These are phyloP conservation scores for Rhyacophila evoluta DNA, from an alignment of 2,888 invertebrate species.

Conservation along the genomic window DNA sequence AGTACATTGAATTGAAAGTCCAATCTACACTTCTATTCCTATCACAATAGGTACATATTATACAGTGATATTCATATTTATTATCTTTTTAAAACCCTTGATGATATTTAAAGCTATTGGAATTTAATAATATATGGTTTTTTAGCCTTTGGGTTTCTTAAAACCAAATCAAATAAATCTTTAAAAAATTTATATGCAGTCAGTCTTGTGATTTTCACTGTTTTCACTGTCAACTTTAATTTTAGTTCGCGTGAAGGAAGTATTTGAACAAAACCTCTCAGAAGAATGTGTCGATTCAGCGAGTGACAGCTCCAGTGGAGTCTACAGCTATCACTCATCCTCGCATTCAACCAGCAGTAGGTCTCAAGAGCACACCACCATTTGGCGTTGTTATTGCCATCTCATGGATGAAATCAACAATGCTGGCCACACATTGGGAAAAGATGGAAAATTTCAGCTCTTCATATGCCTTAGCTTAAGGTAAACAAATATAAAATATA, in stretches of 20 bases:
- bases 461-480: constrained; percentile 94
- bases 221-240: too few species aligned
- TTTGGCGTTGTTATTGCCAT: constrained; percentile 90
- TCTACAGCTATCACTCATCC: constrained; percentile 54
- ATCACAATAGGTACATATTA: too few species aligned
- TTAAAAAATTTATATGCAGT: too few species aligned
- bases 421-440: constrained; percentile 87
- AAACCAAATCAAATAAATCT: too few species aligned
- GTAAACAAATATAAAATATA: constrained; percentile 71
- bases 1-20: too few species aligned
- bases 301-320: constrained; percentile 56
- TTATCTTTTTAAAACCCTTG: too few species aligned
- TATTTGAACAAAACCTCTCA: constrained; percentile 79
- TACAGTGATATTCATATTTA: too few species aligned
- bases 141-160: too few species aligned
- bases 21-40: too few species aligned
- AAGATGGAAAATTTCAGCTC: constrained; percentile 98
- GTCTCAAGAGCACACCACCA: constrained; percentile 73
- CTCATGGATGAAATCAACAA: constrained; percentile 90
- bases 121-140: too few species aligned
- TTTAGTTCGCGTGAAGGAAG: constrained; percentile 82
- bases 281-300: constrained; percentile 68
- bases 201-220: too few species aligned
- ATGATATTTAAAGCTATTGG: too few species aligned
- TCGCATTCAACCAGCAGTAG: constrained; percentile 66